phyloP scores from a whole-genome alignment of 2,113 vertebrate genomes.

The Capreolus pygargus region DNA sequence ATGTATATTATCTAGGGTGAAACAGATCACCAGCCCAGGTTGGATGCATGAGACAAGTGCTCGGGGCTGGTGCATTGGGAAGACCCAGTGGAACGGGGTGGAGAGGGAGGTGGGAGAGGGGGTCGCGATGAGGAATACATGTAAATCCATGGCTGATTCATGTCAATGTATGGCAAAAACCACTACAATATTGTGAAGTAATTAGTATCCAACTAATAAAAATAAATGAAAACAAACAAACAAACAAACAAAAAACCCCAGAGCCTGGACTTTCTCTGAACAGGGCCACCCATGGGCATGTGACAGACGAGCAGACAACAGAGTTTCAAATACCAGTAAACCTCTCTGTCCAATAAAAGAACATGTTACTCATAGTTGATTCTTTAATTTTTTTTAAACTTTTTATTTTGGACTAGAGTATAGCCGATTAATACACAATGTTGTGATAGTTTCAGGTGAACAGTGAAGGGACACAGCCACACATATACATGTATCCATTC shows the following conservation, averaged over 20 bases:
- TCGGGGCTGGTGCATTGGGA: not conserved
- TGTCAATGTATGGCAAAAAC: no score
- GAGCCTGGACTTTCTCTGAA: not conserved
- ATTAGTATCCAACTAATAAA: not conserved
- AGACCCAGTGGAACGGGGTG: not conserved
- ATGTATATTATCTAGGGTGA: not conserved
- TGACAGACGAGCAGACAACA: not conserved
- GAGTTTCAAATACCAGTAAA: not conserved
- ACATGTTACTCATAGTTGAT: not conserved
- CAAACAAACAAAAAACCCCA: not conserved
- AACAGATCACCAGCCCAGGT: not conserved
- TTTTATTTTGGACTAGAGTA: not conserved
- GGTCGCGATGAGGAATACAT: no score
- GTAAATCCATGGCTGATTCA: no score
- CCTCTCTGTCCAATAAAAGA: not conserved
- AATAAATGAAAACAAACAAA: no score
- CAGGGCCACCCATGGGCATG: rapidly evolving
- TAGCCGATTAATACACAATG: not conserved
- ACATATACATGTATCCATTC: not conserved
- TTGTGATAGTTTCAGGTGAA: not conserved
- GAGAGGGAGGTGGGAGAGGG: not conserved
- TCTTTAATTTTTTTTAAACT: not conserved
- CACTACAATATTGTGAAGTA: not conserved
- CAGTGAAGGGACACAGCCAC: not conserved
- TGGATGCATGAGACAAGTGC: not conserved